phyloP scores from a whole-genome alignment of 2,797 vertebrate species.

The Hafferia zeledoni region DNA sequence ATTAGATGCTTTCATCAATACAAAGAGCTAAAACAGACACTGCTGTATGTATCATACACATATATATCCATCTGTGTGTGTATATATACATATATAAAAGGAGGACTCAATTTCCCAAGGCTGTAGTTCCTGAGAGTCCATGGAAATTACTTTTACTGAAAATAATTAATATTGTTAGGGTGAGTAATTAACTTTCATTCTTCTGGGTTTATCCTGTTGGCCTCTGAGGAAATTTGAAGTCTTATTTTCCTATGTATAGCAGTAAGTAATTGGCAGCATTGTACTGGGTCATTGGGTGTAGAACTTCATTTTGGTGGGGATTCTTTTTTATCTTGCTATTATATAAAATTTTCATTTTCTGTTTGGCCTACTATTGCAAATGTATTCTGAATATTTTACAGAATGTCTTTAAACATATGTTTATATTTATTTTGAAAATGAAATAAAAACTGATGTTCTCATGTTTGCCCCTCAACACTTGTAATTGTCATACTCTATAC shows the following conservation, averaged over 20 bases:
- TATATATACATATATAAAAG: background rate
- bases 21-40: background rate
- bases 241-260: background rate
- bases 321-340: background rate
- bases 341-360: background rate
- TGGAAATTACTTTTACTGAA: slow-evolving; percentile 28
- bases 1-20: background rate
- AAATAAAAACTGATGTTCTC: background rate
- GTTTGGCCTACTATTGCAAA: background rate
- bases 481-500: background rate
- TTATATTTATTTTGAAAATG: background rate
- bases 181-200: slow-evolving; percentile 39
- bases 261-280: background rate
- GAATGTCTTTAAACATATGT: background rate
- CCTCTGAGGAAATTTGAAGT: background rate
- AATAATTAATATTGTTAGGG: slow-evolving; percentile 28
- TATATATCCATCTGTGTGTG: background rate
- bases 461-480: background rate
- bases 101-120: background rate
- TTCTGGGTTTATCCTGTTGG: background rate
- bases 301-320: background rate
- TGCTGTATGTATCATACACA: background rate
- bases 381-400: background rate
- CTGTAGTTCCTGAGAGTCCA: background rate
- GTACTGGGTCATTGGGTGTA: background rate